Conservation (phyloP, 1,140 invertebrate genomes). For the Trichonephila clavata region DNA sequence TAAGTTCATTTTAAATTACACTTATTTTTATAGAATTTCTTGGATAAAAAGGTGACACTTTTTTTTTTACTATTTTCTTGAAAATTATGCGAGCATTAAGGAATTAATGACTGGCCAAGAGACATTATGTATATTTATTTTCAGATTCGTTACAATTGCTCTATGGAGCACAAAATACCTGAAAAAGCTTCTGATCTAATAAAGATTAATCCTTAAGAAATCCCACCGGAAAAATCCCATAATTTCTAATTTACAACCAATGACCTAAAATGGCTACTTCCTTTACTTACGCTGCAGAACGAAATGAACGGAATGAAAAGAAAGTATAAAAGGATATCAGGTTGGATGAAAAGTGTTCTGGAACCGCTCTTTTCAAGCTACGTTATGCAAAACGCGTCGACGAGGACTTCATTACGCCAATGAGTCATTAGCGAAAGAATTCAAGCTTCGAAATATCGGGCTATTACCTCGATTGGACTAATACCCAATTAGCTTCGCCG, state of each 20-base stretch:
- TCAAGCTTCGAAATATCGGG: not conserved
- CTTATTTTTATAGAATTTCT: too few relatives aligned
- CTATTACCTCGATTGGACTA: slow-evolving; percentile 43
- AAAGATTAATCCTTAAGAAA: not conserved
- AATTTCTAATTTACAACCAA: not conserved
- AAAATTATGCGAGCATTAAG: too few relatives aligned
- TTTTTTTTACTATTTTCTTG: too few relatives aligned
- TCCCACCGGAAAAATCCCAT: too few relatives aligned
- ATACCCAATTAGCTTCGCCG: slow-evolving; percentile 38
- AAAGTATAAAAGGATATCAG: not conserved
- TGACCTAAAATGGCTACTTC: not conserved
- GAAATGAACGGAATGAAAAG: not conserved
- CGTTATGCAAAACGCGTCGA: not conserved
- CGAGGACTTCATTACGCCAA: slow-evolving; percentile 29
- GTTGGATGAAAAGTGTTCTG: not conserved
- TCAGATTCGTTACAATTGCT: too few relatives aligned
- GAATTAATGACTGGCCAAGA: too few relatives aligned
- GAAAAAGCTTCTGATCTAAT: not conserved
- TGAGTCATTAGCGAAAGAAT: slow-evolving; percentile 41
- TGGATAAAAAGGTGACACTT: too few relatives aligned
- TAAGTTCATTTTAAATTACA: too few relatives aligned
- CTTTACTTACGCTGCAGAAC: not conserved
- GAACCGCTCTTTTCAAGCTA: not conserved
- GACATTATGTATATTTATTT: too few relatives aligned
- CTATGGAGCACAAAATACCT: too few relatives aligned